Evolutionary conservation across 2,797 vertebrate species (phyloP), one percentile per base, ranked within the genome.

Genomic region (Spondyliosoma cantharus): DNA sequence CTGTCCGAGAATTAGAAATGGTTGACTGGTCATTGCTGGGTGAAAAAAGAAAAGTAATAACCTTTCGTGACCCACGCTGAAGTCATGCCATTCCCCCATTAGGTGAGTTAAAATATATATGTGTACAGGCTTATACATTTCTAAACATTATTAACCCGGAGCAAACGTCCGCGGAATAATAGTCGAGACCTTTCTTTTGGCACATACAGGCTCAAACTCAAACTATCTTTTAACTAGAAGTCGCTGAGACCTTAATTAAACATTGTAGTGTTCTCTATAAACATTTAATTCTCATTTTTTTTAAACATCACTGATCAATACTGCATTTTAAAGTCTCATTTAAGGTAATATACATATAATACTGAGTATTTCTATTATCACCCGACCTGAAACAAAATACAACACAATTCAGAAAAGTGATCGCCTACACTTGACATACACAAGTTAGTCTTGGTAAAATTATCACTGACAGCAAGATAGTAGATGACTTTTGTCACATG

Each of bases 1-100:
- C 67, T 73, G 43, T 70, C 69, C 15, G 53, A 45, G 5, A 58
- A 29, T 60, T 57, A 11, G 32, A 65, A 46, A 67, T 29, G 42
- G 16, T 61, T 59, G 50, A 76, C 49, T 74, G 68, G n/a, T 63
- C 19, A 52, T 49, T 24, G 0, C 22, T 32, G 27, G 25, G 37
- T 12, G n/a, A 13, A 13, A 69, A 22, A 16, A 13, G 13, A 42
- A 6, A 19, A 17, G n/a, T 1, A 56, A 46, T n/a, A 32, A 12
- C 17, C 24, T 63, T 4, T 4, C 20, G 13, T 49, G 45, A 69
- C 15, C 7, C 24, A 60, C 19, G 42, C 25, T n/a, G 1, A 64
- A 14, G 27, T 11, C 58, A 48, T 27, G 3, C 8, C 22, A 42
- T 12, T 25, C 42, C 14, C 42, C 8, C 16, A 60, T 29, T 32